A percentile compares a stretch with the other conserved stretches of the same genome.
phyloP scores from a whole-genome alignment of 2,797 vertebrate genomes.

The Pogoniulus pusillus region DNA sequence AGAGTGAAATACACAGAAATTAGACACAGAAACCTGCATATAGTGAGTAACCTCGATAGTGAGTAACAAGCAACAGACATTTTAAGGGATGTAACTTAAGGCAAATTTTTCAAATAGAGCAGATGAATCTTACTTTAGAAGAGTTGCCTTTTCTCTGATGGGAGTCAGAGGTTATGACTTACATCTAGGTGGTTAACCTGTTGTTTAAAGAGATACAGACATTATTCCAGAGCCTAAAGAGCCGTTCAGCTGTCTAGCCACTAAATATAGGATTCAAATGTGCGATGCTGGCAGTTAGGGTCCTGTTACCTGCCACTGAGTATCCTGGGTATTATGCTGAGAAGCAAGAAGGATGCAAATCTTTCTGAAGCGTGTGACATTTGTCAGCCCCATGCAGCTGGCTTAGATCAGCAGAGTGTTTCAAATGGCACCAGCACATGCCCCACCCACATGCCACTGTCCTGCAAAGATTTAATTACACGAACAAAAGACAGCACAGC shows the following conservation, averaged over 20 bases:
- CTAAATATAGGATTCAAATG: not conserved
- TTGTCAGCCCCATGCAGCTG: not conserved
- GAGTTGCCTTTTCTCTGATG: not conserved
- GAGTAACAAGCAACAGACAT: not conserved
- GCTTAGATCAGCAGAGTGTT: not conserved
- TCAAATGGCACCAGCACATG: not conserved
- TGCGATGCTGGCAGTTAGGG: not conserved
- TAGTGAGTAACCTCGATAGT: too few species aligned
- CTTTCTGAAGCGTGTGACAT: not conserved
- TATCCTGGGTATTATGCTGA: not conserved
- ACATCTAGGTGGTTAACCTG: not conserved
- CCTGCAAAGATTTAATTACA: not conserved
- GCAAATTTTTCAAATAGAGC: not conserved
- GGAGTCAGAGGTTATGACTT: not conserved
- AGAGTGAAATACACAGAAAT: not conserved
- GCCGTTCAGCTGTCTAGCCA: not conserved
- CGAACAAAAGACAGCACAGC: not conserved
- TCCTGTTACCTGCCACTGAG: not conserved
- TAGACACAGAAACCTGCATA: not conserved
- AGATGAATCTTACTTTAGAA: not conserved
- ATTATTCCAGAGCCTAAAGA: not conserved
- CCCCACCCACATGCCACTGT: not conserved
- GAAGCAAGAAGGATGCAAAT: not conserved
- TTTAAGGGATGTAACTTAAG: not conserved
- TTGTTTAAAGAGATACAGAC: not conserved